These are phyloP conservation scores for Leptinotarsa defecta DNA, from an alignment of 1,140 invertebrate species.

Conservation along the genomic window DNA sequence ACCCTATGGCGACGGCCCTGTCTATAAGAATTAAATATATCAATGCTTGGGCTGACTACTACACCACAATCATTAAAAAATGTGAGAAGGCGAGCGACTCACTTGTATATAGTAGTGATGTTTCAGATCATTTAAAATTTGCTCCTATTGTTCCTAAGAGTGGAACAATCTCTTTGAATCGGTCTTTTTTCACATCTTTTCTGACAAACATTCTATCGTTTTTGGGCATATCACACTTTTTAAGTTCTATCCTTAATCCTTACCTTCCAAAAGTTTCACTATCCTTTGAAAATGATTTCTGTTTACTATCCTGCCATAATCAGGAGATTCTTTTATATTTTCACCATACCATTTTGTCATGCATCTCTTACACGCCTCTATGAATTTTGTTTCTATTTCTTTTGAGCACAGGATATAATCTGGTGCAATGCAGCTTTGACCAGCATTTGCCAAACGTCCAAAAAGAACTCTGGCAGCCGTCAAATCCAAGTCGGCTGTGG, in stretches of 20 bases:
- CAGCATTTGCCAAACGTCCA: constrained; percentile 86
- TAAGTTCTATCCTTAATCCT: not conserved
- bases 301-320: constrained; percentile 87
- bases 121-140: too few species aligned
- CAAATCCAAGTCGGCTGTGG: constrained; percentile 71
- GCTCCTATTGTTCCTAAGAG: too few species aligned
- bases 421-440: constrained; percentile 97
- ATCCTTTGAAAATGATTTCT: constrained; percentile 70
- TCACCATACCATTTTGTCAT: constrained; percentile 86
- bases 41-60: too few species aligned
- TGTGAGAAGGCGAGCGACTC: too few species aligned
- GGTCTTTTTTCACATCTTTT: too few species aligned
- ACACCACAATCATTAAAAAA: too few species aligned
- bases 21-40: too few species aligned
- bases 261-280: constrained; percentile 61
- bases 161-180: too few species aligned
- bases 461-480: constrained; percentile 83
- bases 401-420: constrained; percentile 94
- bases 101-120: too few species aligned
- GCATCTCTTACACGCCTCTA: constrained; percentile 68
- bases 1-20: too few species aligned
- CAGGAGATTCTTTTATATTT: constrained; percentile 76
- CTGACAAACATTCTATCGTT: too few species aligned
- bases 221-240: too few species aligned
- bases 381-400: constrained; percentile 70